Percentiles rank a stretch among this genome's conserved stretches.
Evolutionary conservation across 2,888 invertebrate species (phyloP).

Genomic region (Acanthacorydalis orientalis): DNA sequence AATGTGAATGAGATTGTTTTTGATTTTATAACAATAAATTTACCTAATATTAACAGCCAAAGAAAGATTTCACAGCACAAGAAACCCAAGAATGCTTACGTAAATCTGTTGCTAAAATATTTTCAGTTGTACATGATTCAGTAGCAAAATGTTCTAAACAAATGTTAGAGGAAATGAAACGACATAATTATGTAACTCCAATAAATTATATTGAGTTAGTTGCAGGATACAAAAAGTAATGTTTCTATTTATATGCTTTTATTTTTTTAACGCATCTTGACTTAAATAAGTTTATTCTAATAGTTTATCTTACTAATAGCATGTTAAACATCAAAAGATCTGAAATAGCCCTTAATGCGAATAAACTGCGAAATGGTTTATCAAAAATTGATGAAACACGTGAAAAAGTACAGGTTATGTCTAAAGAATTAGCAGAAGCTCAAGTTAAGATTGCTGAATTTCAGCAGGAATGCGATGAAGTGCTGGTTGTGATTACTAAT

Average conservation of each 20-base stretch:
- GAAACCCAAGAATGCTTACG: slow-evolving; percentile 39
- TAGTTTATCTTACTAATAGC: slow-evolving; percentile 23
- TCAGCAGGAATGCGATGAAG: slow-evolving; percentile 72
- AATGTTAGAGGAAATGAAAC: slow-evolving; percentile 62
- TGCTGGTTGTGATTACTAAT: slow-evolving; percentile 61
- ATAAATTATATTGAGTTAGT: slow-evolving; percentile 78
- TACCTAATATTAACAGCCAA: slow-evolving; percentile 15
- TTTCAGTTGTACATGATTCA: slow-evolving; percentile 68
- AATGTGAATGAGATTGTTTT: neutral
- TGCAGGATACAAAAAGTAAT: slow-evolving; percentile 59
- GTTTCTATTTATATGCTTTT: slow-evolving; percentile 15
- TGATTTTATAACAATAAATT: neutral
- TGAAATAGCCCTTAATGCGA: slow-evolving; percentile 54
- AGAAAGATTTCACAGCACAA: slow-evolving; percentile 20
- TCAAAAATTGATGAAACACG: slow-evolving; percentile 79
- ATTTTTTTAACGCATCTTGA: neutral
- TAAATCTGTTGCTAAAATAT: slow-evolving; percentile 53
- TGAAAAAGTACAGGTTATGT: slow-evolving; percentile 66
- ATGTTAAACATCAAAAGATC: slow-evolving; percentile 54
- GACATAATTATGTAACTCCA: slow-evolving; percentile 78
- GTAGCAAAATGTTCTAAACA: slow-evolving; percentile 52
- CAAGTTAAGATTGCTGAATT: slow-evolving; percentile 58
- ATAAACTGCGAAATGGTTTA: slow-evolving; percentile 66
- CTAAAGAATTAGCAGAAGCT: slow-evolving; percentile 62
- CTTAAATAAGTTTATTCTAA: neutral